A percentile compares a stretch with the other conserved stretches of the same genome.
phyloP scores from a whole-genome alignment of 2,888 invertebrate species.

The Phyllotreta striolata region DNA sequence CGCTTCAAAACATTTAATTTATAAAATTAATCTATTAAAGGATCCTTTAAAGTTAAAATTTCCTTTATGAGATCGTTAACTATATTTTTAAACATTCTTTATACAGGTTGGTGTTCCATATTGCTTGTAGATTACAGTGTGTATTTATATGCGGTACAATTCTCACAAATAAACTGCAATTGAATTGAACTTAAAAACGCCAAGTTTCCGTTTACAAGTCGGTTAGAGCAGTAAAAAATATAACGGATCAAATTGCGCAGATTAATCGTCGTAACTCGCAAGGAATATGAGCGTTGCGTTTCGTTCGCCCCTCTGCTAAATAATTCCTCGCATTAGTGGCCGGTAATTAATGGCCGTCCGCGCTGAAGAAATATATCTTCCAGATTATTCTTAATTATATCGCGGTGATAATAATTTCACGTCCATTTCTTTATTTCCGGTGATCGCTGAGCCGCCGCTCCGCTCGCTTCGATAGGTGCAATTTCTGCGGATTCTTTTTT shows the following conservation, averaged over 20 bases:
- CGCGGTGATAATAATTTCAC: slow-evolving; percentile 25
- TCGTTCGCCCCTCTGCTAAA: slow-evolving; percentile 6
- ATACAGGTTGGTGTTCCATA: neutral
- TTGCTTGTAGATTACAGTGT: neutral
- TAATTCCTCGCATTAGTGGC: slow-evolving; percentile 25
- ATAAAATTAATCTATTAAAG: too few relatives aligned
- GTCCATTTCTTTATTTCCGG: slow-evolving; percentile 31
- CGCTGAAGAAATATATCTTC: slow-evolving; percentile 17
- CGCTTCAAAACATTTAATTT: too few relatives aligned
- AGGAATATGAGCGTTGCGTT: neutral
- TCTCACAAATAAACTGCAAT: neutral
- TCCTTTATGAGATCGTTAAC: too few relatives aligned
- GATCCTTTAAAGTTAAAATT: too few relatives aligned
- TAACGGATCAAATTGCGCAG: slow-evolving; percentile 3
- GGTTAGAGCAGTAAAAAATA: neutral
- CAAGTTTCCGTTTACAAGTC: slow-evolving; percentile 2
- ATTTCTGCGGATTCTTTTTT: slow-evolving; percentile 25
- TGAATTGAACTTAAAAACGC: neutral
- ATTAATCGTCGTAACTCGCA: slow-evolving; percentile 5
- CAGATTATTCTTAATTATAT: slow-evolving; percentile 29
- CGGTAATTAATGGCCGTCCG: slow-evolving; percentile 21
- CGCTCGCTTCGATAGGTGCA: slow-evolving; percentile 8
- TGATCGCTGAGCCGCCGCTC: slow-evolving; percentile 5
- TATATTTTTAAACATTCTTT: too few relatives aligned
- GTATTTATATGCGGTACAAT: neutral